phyloP scores from a whole-genome alignment of 30 jellyfish, hydroid and myxozoan genomes.

The Nemopilema nomurai region DNA sequence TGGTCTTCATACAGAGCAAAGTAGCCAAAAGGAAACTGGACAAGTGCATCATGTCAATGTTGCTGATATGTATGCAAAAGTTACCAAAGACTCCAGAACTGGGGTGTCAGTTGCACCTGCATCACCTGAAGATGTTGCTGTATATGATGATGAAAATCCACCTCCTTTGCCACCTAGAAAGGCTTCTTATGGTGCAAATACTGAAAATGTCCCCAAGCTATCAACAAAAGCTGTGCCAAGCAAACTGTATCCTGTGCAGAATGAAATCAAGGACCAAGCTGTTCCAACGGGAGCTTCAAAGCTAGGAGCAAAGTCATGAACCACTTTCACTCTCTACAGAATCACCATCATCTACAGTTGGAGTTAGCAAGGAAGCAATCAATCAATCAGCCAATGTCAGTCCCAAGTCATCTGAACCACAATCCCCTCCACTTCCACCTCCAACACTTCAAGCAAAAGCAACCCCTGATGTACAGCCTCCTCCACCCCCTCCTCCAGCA shows the following conservation, averaged over 20 bases:
- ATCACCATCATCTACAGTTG: not conserved
- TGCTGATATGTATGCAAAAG: conserved; percentile 60
- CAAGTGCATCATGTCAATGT: not conserved
- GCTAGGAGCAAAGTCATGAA: not conserved
- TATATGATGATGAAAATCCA: conserved; percentile 52
- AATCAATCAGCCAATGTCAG: not conserved
- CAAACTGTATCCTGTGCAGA: not conserved
- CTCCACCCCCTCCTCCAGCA: conserved; percentile 82
- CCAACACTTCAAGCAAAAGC: conserved; percentile 73
- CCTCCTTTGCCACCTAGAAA: conserved; percentile 77
- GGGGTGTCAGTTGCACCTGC: not conserved
- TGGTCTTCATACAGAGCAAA: not conserved
- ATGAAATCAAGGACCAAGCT: not conserved
- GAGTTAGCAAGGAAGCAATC: not conserved
- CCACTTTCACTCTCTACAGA: not conserved
- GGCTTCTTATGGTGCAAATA: conserved; percentile 4
- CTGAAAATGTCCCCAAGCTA: not conserved
- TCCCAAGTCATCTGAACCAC: not conserved
- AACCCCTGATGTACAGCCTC: conserved; percentile 21
- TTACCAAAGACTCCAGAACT: conserved; percentile 25
- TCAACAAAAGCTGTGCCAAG: not conserved
- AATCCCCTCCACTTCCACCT: conserved; percentile 10
- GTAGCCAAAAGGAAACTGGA: not conserved
- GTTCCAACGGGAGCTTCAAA: not conserved
- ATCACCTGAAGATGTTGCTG: not conserved